Conservation (phyloP, 35 echinoderm and acorn worm genomes). For the Holothuria glaberrima region DNA sequence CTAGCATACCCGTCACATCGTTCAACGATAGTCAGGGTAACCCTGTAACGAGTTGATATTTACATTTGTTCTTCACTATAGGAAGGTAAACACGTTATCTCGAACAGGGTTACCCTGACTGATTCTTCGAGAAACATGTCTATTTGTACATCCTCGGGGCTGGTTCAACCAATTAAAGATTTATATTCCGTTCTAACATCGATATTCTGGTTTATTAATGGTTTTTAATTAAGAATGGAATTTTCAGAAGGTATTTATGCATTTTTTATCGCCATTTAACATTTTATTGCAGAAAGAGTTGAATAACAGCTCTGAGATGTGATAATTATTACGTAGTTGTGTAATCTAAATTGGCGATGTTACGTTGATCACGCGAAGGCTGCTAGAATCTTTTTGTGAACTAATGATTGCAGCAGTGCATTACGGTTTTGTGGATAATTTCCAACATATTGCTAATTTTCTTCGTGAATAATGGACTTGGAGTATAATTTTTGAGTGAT, state of each 20-base stretch:
- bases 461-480: background rate
- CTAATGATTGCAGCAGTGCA: background rate
- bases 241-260: background rate
- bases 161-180: background rate
- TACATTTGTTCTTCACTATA: too few relatives aligned
- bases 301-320: background rate
- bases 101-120: too few relatives aligned
- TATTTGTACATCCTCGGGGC: background rate
- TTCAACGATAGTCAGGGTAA: too few relatives aligned
- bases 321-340: background rate
- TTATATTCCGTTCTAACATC: background rate
- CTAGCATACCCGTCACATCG: too few relatives aligned
- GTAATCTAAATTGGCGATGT: background rate
- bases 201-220: background rate
- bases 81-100: too few relatives aligned
- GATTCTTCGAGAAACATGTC: background rate
- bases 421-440: background rate
- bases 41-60: too few relatives aligned
- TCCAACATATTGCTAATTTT: background rate
- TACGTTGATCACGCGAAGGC: background rate
- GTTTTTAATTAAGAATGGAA: background rate
- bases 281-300: background rate
- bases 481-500: background rate
- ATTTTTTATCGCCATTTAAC: background rate
- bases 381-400: background rate